phyloP scores from a whole-genome alignment of 64 coral and sea anemone genomes.

The Actinia equina region DNA sequence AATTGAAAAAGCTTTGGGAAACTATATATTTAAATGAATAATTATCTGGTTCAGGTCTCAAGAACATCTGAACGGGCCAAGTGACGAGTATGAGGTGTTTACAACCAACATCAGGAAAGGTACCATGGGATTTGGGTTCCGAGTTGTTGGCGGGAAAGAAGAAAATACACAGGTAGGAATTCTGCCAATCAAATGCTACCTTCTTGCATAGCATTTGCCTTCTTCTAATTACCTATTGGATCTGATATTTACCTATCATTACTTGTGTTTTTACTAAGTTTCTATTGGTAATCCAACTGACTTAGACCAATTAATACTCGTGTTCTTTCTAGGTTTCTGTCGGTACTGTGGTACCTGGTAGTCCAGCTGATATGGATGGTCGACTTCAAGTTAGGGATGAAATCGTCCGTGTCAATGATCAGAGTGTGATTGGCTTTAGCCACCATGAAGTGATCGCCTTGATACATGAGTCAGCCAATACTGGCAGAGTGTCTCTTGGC shows the following conservation, averaged over 20 bases:
- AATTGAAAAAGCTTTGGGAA: no score
- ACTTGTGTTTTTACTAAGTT: background rate
- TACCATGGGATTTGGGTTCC: constrained; percentile 91
- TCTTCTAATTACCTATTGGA: no score
- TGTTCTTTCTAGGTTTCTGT: constrained; percentile 60
- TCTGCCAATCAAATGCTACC: background rate
- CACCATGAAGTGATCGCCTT: constrained; percentile 89
- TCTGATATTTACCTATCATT: background rate
- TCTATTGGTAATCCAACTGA: background rate
- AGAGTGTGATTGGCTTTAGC: constrained; percentile 62
- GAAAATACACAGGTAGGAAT: constrained; percentile 76
- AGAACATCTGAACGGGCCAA: background rate
- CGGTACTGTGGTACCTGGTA: constrained; percentile 81
- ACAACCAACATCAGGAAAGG: constrained; percentile 67
- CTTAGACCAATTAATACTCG: background rate
- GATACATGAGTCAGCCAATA: constrained; percentile 69
- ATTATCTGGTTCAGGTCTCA: background rate
- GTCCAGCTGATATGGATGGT: constrained; percentile 75
- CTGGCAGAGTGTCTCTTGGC: constrained; percentile 60
- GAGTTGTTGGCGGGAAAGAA: constrained; percentile 91
- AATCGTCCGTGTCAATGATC: constrained; percentile 82
- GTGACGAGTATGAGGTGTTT: constrained; percentile 50
- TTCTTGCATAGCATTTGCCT: background rate
- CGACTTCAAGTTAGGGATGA: constrained; percentile 65
- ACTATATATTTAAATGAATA: no score